Conservation (phyloP, 2,113 vertebrate species). For the Entosphenus tridentatus region DNA sequence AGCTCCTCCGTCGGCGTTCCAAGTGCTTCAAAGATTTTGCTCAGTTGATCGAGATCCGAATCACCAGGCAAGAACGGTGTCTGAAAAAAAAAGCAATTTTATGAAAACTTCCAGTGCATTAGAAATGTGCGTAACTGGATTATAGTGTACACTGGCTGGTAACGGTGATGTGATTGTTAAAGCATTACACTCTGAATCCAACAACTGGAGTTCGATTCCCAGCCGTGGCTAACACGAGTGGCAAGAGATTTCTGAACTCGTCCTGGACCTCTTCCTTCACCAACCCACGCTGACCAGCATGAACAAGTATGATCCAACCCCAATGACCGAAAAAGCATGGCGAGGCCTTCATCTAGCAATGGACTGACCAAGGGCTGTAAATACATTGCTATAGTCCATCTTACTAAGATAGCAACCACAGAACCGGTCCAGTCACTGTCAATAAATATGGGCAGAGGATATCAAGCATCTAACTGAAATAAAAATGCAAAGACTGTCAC, state of each 20-base stretch:
- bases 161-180: neutral
- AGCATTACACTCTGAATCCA: neutral
- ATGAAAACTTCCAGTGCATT: too few relatives aligned
- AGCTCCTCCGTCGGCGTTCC: conserved; percentile 76
- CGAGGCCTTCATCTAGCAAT: too few relatives aligned
- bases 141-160: conserved; percentile 7
- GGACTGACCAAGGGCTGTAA: too few relatives aligned
- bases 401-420: too few relatives aligned
- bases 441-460: neutral
- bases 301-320: too few relatives aligned
- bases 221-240: too few relatives aligned
- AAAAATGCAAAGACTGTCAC: neutral
- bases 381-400: too few relatives aligned
- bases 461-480: neutral
- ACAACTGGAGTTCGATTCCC: neutral
- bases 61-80: conserved; percentile 86
- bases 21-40: conserved; percentile 84
- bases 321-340: too few relatives aligned
- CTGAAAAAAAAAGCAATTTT: conserved; percentile 17
- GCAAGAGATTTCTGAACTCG: too few relatives aligned
- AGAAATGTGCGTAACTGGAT: neutral
- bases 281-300: too few relatives aligned
- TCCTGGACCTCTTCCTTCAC: too few relatives aligned
- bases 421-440: too few relatives aligned
- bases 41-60: conserved; percentile 82